Percentiles rank a stretch among this genome's conserved stretches.
These are phyloP conservation scores for Palythoa caribaeorum DNA, from an alignment of 92 coral and sea anemone species.

Conservation along the genomic window DNA sequence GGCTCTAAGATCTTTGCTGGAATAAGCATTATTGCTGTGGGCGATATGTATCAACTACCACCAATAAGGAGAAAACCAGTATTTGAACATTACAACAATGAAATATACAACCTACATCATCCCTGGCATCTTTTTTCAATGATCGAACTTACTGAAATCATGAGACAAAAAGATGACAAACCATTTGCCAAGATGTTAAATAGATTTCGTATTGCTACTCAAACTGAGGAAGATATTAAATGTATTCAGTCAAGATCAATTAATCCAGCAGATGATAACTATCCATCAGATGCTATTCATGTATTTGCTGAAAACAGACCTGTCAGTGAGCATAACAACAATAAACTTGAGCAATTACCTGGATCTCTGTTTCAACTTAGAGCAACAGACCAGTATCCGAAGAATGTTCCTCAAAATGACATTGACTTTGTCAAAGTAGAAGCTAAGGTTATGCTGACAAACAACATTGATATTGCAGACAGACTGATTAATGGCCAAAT, in stretches of 20 bases:
- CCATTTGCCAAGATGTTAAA: slow-evolving; percentile 73
- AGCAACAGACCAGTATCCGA: slow-evolving; percentile 65
- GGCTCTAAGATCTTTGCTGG: slow-evolving; percentile 55
- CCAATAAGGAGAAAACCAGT: slow-evolving; percentile 18
- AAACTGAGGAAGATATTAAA: slow-evolving; percentile 67
- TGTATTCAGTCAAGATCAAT: slow-evolving; percentile 52
- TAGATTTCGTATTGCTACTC: slow-evolving; percentile 68
- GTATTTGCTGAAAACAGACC: slow-evolving; percentile 36
- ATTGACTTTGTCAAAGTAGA: slow-evolving; percentile 48
- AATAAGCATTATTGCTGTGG: neutral
- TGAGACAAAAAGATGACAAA: slow-evolving; percentile 20
- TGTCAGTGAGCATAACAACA: slow-evolving; percentile 22
- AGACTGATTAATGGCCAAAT: slow-evolving; percentile 31
- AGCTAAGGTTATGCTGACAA: slow-evolving; percentile 43
- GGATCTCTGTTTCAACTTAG: slow-evolving; percentile 19
- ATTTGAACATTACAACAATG: slow-evolving; percentile 2
- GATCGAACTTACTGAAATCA: slow-evolving; percentile 18
- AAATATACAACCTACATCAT: slow-evolving; percentile 1
- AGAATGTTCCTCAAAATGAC: slow-evolving; percentile 65
- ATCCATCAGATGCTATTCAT: slow-evolving; percentile 28
- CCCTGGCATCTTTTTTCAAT: slow-evolving; percentile 56
- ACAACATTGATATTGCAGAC: slow-evolving; percentile 62
- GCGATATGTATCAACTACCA: neutral
- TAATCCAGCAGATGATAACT: neutral
- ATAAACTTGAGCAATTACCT: slow-evolving; percentile 15